Evolutionary conservation across 1,140 invertebrate species (phyloP).

Genomic region (Macrobrachium rosenbergii): DNA sequence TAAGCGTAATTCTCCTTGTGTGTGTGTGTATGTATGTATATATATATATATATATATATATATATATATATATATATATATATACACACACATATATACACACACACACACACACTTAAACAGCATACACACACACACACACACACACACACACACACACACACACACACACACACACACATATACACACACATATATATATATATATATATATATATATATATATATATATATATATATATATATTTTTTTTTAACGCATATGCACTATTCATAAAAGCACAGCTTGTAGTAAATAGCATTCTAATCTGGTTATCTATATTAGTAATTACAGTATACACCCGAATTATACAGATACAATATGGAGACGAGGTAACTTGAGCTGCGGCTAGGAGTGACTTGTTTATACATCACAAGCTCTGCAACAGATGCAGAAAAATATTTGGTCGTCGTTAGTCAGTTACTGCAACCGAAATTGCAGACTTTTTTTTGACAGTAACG

Average conservation of each 20-base stretch:
- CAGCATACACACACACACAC: background rate
- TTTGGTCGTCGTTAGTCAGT: too few species aligned
- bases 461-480: too few species aligned
- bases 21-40: background rate
- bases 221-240: conserved; percentile 27
- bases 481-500: too few species aligned
- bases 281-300: too few species aligned
- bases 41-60: background rate
- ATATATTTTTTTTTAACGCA: background rate
- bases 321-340: too few species aligned
- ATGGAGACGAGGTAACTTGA: too few species aligned
- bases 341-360: too few species aligned
- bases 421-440: too few species aligned
- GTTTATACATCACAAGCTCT: too few species aligned
- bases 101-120: background rate
- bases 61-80: background rate
- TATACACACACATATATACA: background rate
- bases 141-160: too few species aligned
- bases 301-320: too few species aligned
- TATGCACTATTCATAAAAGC: background rate
- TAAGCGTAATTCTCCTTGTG: background rate
- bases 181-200: conserved; percentile 5
- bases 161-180: background rate
- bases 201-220: conserved; percentile 22
- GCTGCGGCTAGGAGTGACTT: too few species aligned